These are phyloP conservation scores for Euspilapteryx auroguttella DNA, from an alignment of 2,888 invertebrate genomes.

Conservation along the genomic window DNA sequence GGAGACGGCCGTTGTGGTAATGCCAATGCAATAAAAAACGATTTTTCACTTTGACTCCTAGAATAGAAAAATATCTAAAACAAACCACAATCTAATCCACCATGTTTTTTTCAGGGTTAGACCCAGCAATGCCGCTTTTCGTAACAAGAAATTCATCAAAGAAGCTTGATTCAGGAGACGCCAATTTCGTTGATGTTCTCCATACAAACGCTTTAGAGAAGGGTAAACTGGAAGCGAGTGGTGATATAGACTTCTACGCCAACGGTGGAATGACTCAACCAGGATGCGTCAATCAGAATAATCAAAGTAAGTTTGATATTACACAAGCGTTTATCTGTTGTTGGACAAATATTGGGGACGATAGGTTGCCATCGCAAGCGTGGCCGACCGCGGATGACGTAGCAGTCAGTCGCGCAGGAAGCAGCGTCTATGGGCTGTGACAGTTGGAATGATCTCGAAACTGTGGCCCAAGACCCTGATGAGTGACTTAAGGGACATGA, in stretches of 20 bases:
- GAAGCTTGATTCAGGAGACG: slow-evolving; percentile 60
- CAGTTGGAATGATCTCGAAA: too few relatives aligned
- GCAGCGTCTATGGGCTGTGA: too few relatives aligned
- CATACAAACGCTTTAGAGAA: slow-evolving; percentile 64
- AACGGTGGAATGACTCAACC: slow-evolving; percentile 63
- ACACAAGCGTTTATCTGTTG: background rate
- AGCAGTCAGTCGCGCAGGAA: too few relatives aligned
- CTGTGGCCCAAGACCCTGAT: too few relatives aligned
- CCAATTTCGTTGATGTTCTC: slow-evolving; percentile 64
- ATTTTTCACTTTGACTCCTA: background rate
- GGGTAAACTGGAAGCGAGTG: slow-evolving; percentile 54
- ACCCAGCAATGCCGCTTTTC: slow-evolving; percentile 68
- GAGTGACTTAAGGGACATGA: too few relatives aligned
- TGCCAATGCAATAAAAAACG: too few relatives aligned
- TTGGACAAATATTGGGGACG: too few relatives aligned
- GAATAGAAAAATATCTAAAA: background rate
- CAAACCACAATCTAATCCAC: too few relatives aligned
- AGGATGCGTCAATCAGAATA: slow-evolving; percentile 39
- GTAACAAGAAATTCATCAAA: slow-evolving; percentile 34
- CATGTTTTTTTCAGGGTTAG: slow-evolving; percentile 47
- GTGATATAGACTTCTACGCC: slow-evolving; percentile 61
- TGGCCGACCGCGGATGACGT: too few relatives aligned
- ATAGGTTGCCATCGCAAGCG: too few relatives aligned
- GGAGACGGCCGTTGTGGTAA: too few relatives aligned
- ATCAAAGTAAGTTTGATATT: slow-evolving; percentile 18